Evolutionary conservation across 2,888 invertebrate species (phyloP).

Genomic region (Calliopum simillimum): DNA sequence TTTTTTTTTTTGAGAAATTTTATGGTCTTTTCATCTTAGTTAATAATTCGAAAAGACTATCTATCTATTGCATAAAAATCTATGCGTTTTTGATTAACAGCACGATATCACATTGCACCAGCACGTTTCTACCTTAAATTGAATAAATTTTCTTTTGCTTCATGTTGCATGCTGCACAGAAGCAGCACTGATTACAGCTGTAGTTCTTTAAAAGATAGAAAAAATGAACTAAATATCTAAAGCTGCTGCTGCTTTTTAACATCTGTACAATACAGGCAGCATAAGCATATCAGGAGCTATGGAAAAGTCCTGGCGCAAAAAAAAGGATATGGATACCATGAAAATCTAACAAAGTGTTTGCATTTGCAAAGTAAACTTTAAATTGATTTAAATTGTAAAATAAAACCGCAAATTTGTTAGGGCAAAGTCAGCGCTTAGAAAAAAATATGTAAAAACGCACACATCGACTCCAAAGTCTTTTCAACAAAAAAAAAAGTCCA

Average conservation of each 20-base stretch:
- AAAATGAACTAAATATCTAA: no score
- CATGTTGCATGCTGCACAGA: no score
- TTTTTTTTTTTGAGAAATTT: no score
- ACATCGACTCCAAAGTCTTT: not conserved
- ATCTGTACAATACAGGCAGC: not conserved
- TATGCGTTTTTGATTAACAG: no score
- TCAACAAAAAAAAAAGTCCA: conserved; percentile 35
- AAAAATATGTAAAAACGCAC: not conserved
- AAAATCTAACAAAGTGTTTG: not conserved
- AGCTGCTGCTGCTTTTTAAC: not conserved
- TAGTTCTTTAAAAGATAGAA: no score
- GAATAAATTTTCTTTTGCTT: no score
- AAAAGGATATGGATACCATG: not conserved
- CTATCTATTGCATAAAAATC: no score
- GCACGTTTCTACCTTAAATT: no score
- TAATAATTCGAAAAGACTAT: no score
- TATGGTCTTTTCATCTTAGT: no score
- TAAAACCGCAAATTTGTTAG: conserved; percentile 36
- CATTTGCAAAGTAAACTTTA: conserved; percentile 32
- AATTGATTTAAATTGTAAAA: conserved; percentile 43
- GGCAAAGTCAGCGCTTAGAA: not conserved
- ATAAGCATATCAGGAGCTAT: not conserved
- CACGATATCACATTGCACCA: no score
- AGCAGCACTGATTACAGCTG: no score
- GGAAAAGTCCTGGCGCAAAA: not conserved